Conservation (phyloP, 2,888 invertebrate species). For the Pterostichus niger region DNA sequence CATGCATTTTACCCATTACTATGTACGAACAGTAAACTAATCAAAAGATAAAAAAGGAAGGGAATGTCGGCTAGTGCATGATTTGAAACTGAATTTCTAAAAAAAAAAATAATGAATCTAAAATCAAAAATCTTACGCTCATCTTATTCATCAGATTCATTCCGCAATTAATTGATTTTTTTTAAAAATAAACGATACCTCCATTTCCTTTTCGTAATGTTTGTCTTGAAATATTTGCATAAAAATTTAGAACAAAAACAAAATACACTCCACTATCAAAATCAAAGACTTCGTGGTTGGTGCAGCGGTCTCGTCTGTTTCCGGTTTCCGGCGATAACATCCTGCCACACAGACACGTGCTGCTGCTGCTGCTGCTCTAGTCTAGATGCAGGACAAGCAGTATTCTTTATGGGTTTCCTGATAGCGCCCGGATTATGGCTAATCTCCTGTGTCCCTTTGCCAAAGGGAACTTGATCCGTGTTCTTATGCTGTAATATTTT, state of each 20-base stretch:
- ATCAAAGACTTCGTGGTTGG: slow-evolving; percentile 14
- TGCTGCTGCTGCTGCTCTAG: slow-evolving; percentile 12
- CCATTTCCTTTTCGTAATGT: no score
- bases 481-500: no score
- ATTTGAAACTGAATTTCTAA: no score
- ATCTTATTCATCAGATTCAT: no score
- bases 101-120: no score
- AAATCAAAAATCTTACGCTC: no score
- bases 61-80: no score
- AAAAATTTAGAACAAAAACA: background rate
- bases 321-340: slow-evolving; percentile 37
- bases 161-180: no score
- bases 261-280: background rate
- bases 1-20: no score
- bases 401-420: slow-evolving; percentile 49
- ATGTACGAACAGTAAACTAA: no score
- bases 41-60: no score
- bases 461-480: background rate
- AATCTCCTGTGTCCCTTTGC: slow-evolving; percentile 23
- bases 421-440: slow-evolving; percentile 33
- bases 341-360: slow-evolving; percentile 11
- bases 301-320: slow-evolving; percentile 35
- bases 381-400: background rate
- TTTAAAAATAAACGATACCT: no score
- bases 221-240: background rate